These are phyloP conservation scores for Amorpha juglandis DNA, from an alignment of 2,888 invertebrate genomes.

Conservation along the genomic window DNA sequence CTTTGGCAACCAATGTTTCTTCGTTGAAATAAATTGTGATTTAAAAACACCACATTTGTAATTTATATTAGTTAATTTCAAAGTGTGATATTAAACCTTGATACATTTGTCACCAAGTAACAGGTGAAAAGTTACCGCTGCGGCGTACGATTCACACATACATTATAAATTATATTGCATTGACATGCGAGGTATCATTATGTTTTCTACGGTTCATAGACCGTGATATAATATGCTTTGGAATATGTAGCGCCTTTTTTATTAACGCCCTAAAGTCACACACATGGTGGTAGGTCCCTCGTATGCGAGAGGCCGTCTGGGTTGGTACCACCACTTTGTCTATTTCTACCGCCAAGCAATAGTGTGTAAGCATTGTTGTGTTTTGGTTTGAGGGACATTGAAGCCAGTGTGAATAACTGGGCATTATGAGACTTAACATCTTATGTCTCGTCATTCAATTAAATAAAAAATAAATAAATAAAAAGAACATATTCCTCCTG, in stretches of 20 bases:
- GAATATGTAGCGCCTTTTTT: not conserved
- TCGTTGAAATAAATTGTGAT: not conserved
- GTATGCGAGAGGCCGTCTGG: no score
- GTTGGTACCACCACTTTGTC: no score
- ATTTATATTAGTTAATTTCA: no score
- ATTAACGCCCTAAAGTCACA: not conserved
- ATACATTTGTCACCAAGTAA: not conserved
- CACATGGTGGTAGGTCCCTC: not conserved
- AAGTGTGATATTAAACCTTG: not conserved
- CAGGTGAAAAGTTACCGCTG: not conserved
- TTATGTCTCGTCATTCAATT: no score
- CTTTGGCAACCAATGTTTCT: not conserved
- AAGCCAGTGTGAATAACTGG: no score
- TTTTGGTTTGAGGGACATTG: no score
- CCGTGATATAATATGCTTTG: not conserved
- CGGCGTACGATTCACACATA: not conserved
- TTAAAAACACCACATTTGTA: no score
- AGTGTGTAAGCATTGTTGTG: no score
- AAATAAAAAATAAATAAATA: no score
- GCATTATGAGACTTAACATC: no score
- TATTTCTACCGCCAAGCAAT: no score
- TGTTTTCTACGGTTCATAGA: constrained; percentile 3
- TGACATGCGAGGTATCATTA: constrained; percentile 1
- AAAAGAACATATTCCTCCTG: no score
- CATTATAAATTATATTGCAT: constrained; percentile 9